Evolutionary conservation across 2,888 invertebrate genomes (phyloP), one percentile per base, ranked within the genome.

Genomic region (Orthonychiurus folsomi): DNA sequence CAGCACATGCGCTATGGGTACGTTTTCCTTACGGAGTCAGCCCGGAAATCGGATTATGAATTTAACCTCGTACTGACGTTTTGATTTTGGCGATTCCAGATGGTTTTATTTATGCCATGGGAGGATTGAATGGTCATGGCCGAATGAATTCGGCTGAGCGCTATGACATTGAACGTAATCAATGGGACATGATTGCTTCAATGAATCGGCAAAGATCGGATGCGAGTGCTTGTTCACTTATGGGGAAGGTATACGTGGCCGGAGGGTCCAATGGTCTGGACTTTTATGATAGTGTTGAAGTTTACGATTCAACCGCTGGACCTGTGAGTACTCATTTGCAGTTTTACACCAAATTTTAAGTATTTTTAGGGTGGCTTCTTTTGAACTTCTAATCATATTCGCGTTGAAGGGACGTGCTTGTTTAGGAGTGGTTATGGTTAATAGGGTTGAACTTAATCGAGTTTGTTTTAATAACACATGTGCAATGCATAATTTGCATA

Each of bases 141-240:
- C 81, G 93, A 18, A 88, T 91, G 77, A 89, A 86, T 74, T 88
- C 89, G 0, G 92, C 87, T 0, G 94, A 94, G 77, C 82, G 86
- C 63, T 93, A 92, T 77, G 85, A 89, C 77, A 86, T 67, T 3
- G 55, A 50, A 3, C 24, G 27, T 18, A 93, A 94, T 77, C 93
- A 93, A 76, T 92, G 91, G 92, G 85, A 88, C 1, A 79, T 90
- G 67, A 86, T 93, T 25, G 84, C 89, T 0, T 85, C 89, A 0
- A 93, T 94, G 93, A 86, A 87, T 75, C 85, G 66, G 25, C 67
- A 65, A 52, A 60, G 69, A 1, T 66, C 66, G 0, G 69, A 69
- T 54, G 69, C 69, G 18, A 63, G 66, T 48, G 63, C 68, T 53
- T 63, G 64, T 20, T 59, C 63, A 1, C 52, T 63, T 2, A 55